Base-by-base conservation (phyloP, 2,797 vertebrate genomes). In the Typhlichthys eigenmanni region DNA sequence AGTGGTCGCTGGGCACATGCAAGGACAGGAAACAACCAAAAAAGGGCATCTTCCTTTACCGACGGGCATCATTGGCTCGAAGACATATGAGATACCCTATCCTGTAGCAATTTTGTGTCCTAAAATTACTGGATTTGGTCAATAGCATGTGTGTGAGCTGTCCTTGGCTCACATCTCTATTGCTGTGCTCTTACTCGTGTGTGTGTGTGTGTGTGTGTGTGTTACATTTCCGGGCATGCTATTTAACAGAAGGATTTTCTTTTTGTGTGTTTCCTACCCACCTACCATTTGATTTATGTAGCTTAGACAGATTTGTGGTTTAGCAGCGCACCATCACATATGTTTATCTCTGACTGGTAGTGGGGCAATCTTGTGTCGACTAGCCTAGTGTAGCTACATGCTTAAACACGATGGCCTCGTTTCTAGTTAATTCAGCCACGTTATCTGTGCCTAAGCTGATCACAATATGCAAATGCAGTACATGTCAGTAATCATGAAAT, bases 11-110 rank as follows among this genome's bases (percentile, higher is more conserved):
- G 68, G 69, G 70, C 60, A 50, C 43, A 64, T 52, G 72, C 62
- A 16, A 66, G 51, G 32, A 57, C 56, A 73, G 80, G 74, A 85
- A 83, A 69, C 68, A 72, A 67, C 76, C 76, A 32, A 43, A 69
- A 70, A 69, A 72, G 53, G 54, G 62, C 45, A 19, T 53, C 67
- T 76, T 83, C 71, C 71, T 71, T 24, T 69, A 17, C 56, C 43
- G 62, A 55, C 49, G 38, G 16, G 49, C 17, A 49, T 59, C 13
- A 58, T 69, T 67, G 13, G 24, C 60, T 70, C 45, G 0, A 60
- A 70, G 49, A 54, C 4, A 47, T 69, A 68, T 62, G 58, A 70
- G 62, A 60, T 65, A 49, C 34, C 17, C 60, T 66, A 58, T 62
- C 43, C 54, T 51, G 9, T 32, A 13, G 48, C 17, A 16, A 62